A percentile compares a stretch with the other conserved stretches of the same genome.
Conservation (phyloP, 2,797 vertebrate species). For the Octomys mimax region DNA sequence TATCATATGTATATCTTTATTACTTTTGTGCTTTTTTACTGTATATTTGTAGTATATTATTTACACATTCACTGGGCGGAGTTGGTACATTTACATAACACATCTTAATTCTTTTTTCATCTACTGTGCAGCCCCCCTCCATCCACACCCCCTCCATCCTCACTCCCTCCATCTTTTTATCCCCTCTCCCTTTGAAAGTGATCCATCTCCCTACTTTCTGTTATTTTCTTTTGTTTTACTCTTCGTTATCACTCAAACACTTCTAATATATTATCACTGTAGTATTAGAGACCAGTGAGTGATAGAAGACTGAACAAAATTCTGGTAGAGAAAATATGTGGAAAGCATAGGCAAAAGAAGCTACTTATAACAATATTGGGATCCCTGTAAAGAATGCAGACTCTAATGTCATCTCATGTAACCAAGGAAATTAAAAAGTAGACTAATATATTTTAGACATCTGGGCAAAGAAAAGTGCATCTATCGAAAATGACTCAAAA, state of each 20-base stretch:
- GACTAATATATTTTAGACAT: conserved; percentile 62
- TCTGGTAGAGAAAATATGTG: background rate
- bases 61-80: background rate
- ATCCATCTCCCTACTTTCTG: background rate
- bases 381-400: background rate
- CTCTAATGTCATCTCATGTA: background rate
- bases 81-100: background rate
- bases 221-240: background rate
- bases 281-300: background rate
- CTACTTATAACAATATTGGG: background rate
- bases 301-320: background rate
- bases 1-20: conserved; percentile 33
- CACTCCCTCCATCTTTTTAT: background rate
- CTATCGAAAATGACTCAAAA: conserved; percentile 34
- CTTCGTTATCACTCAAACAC: background rate
- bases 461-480: conserved; percentile 51
- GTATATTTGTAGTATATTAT: background rate
- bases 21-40: background rate
- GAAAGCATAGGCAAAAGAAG: background rate
- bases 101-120: background rate
- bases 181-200: background rate
- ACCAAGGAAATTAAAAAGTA: conserved; percentile 65
- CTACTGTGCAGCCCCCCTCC: background rate
- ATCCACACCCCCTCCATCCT: background rate
- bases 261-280: background rate